Evolutionary conservation across 2,888 invertebrate species (phyloP).

Genomic region (Mylabris sibirica): DNA sequence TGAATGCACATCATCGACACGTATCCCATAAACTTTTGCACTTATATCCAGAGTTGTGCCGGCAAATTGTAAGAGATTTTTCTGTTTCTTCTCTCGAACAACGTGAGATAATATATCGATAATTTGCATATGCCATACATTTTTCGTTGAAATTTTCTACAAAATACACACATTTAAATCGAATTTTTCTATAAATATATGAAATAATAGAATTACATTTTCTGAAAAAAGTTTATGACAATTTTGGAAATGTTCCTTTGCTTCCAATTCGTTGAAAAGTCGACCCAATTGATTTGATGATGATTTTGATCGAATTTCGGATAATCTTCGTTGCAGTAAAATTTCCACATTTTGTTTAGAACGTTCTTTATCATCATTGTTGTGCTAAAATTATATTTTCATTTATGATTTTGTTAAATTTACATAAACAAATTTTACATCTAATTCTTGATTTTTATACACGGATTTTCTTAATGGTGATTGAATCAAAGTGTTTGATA

Average conservation of each 20-base stretch:
- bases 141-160: slow-evolving; percentile 86
- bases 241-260: slow-evolving; percentile 75
- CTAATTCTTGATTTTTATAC: neutral
- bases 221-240: slow-evolving; percentile 82
- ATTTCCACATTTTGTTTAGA: slow-evolving; percentile 38
- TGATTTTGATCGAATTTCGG: slow-evolving; percentile 22
- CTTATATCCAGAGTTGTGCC: slow-evolving; percentile 89
- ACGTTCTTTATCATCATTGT: slow-evolving; percentile 43
- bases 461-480: neutral
- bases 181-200: neutral
- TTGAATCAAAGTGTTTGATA: neutral
- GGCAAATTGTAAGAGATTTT: slow-evolving; percentile 79
- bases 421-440: neutral
- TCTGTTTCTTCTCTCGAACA: slow-evolving; percentile 72
- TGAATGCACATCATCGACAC: slow-evolving; percentile 85
- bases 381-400: neutral
- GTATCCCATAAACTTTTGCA: slow-evolving; percentile 84
- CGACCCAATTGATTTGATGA: slow-evolving; percentile 38
- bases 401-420: neutral
- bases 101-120: slow-evolving; percentile 86
- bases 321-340: slow-evolving; percentile 38
- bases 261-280: slow-evolving; percentile 57
- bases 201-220: slow-evolving; percentile 68
- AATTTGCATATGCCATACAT: slow-evolving; percentile 86
- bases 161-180: slow-evolving; percentile 40